phyloP scores from a whole-genome alignment of 2,113 vertebrate genomes.

The Burhinus bistriatus region DNA sequence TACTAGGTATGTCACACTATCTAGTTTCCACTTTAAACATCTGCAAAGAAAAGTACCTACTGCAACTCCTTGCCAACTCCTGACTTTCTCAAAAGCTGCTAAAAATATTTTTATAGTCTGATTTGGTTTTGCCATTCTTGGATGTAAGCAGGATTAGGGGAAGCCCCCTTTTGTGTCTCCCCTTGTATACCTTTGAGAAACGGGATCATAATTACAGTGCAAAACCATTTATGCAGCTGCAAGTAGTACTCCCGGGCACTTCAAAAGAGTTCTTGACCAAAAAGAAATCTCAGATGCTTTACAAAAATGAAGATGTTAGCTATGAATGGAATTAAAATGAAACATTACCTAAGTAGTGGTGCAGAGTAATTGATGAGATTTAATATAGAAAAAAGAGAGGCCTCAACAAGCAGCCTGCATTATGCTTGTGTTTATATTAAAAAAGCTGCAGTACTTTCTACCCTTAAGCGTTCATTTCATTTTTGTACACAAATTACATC shows the following conservation, averaged over 20 bases:
- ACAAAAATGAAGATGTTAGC: not conserved
- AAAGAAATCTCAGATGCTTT: constrained; percentile 7
- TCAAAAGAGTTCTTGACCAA: constrained; percentile 40
- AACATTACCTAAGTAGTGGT: constrained; percentile 17
- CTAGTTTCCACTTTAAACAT: not conserved
- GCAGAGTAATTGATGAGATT: not conserved
- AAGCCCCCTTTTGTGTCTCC: constrained; percentile 39
- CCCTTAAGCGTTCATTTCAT: not conserved
- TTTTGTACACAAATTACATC: constrained; percentile 40
- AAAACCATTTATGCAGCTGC: constrained; percentile 48
- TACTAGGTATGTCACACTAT: not conserved
- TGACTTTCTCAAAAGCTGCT: constrained; percentile 5
- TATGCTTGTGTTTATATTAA: not conserved
- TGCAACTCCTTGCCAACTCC: constrained; percentile 8
- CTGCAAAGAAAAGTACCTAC: constrained; percentile 34
- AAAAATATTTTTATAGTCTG: not conserved
- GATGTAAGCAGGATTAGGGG: constrained; percentile 30
- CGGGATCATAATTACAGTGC: constrained; percentile 48
- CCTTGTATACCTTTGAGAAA: constrained; percentile 31
- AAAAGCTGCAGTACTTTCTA: constrained; percentile 6
- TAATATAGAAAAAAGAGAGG: not conserved
- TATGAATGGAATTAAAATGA: constrained; percentile 8
- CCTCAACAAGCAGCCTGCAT: not conserved
- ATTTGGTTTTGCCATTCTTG: constrained; percentile 37
- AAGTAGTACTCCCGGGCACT: constrained; percentile 18